These are phyloP conservation scores for Eupithecia tripunctaria DNA, from an alignment of 2,888 invertebrate species.

Conservation along the genomic window DNA sequence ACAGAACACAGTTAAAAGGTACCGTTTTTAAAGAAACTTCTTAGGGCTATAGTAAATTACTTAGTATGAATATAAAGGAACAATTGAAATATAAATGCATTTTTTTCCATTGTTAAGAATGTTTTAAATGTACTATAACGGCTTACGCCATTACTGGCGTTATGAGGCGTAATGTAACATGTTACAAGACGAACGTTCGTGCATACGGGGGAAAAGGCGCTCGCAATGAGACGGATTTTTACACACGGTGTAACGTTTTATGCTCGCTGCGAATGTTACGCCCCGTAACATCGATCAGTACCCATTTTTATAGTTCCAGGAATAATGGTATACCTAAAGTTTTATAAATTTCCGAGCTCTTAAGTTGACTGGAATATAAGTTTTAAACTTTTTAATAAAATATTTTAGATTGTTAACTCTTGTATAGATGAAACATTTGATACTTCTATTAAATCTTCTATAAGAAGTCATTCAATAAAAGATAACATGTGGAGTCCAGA, in stretches of 20 bases:
- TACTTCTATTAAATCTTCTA: not conserved
- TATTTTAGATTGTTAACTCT: no score
- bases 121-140: conserved; percentile 32
- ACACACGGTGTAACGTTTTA: no score
- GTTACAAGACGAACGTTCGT: no score
- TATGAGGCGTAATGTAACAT: no score
- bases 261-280: no score
- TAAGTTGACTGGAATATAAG: not conserved
- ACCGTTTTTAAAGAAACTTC: conserved; percentile 46
- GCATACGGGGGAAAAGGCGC: no score
- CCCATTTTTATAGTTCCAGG: no score
- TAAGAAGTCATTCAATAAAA: not conserved
- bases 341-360: not conserved
- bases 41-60: conserved; percentile 65
- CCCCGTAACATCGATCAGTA: no score
- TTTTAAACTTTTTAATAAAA: not conserved
- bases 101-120: conserved; percentile 52
- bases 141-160: conserved; percentile 4
- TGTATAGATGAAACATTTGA: not conserved
- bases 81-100: conserved; percentile 68
- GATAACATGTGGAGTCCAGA: not conserved
- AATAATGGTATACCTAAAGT: not conserved
- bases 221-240: no score
- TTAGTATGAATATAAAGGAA: conserved; percentile 62
- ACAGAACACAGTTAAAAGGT: no score